These are phyloP conservation scores for Takifugu flavidus DNA, from an alignment of 2,113 vertebrate species.

Conservation along the genomic window DNA sequence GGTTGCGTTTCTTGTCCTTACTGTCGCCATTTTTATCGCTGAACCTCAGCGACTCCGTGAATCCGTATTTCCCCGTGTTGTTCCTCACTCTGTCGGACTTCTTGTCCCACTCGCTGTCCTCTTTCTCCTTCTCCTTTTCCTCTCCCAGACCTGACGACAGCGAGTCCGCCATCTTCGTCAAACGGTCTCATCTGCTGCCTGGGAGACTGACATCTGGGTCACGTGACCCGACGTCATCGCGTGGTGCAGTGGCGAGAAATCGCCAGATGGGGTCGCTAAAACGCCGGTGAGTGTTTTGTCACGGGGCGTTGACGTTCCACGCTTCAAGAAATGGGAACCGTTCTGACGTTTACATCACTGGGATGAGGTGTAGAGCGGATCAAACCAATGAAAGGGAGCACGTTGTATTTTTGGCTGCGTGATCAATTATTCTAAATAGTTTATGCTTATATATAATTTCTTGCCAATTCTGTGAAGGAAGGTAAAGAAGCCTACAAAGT, in stretches of 20 bases:
- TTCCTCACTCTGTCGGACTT: conserved; percentile 22
- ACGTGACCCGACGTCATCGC: conserved; percentile 53
- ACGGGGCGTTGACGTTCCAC: not conserved
- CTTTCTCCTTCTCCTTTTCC: conserved; percentile 74
- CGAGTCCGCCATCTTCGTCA: conserved; percentile 79
- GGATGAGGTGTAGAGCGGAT: too few relatives aligned
- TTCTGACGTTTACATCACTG: too few relatives aligned
- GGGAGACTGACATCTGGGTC: conserved; percentile 52
- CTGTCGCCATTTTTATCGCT: conserved; percentile 66
- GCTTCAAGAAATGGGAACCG: not conserved
- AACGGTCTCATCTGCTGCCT: conserved; percentile 59
- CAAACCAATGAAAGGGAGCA: too few relatives aligned
- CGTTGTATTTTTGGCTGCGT: too few relatives aligned
- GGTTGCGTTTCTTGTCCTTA: conserved; percentile 62
- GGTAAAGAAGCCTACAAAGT: too few relatives aligned
- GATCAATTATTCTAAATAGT: too few relatives aligned
- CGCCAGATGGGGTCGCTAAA: conserved; percentile 24
- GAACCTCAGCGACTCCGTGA: conserved; percentile 69
- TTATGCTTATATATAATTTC: too few relatives aligned
- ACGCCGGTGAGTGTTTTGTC: too few relatives aligned
- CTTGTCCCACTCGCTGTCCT: conserved; percentile 59
- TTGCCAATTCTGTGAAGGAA: too few relatives aligned
- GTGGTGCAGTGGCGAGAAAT: not conserved
- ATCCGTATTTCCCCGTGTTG: conserved; percentile 43
- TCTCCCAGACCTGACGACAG: conserved; percentile 70